Conservation (phyloP, 2,113 vertebrate genomes). For the Pluvialis apricaria region DNA sequence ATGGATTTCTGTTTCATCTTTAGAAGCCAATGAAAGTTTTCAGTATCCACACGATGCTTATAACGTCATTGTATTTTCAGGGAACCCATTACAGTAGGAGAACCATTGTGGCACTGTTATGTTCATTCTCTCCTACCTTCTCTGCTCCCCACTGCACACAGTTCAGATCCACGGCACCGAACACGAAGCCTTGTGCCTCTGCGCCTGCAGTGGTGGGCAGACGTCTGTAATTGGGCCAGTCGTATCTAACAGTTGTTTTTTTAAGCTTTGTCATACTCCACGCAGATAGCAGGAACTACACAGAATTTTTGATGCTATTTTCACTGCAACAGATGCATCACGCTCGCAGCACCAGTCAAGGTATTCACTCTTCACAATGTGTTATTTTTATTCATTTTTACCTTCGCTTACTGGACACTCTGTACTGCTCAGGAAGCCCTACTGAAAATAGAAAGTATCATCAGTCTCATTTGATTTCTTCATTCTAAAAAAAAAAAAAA, state of each 20-base stretch:
- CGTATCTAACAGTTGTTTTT: background rate
- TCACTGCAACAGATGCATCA: background rate
- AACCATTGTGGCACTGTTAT: accelerated
- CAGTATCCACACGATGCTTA: background rate
- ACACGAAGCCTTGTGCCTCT: background rate
- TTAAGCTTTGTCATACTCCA: background rate
- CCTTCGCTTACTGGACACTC: background rate
- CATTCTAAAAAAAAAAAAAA: background rate
- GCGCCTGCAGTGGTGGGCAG: background rate
- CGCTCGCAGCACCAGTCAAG: background rate
- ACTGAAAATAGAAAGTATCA: background rate
- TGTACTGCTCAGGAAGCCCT: background rate
- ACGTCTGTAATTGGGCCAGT: background rate
- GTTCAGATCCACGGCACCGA: too few relatives aligned
- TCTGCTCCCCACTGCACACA: background rate
- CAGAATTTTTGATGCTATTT: background rate
- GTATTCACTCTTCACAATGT: background rate
- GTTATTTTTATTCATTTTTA: background rate
- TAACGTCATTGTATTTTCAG: background rate
- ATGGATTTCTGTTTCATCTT: background rate
- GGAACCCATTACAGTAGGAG: background rate
- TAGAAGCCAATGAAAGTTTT: background rate
- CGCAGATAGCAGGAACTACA: background rate
- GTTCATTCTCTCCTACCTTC: background rate
- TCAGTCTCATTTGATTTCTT: background rate